Evolutionary conservation across 2,797 vertebrate species (phyloP).

Genomic region (Triplophysa bombifrons): DNA sequence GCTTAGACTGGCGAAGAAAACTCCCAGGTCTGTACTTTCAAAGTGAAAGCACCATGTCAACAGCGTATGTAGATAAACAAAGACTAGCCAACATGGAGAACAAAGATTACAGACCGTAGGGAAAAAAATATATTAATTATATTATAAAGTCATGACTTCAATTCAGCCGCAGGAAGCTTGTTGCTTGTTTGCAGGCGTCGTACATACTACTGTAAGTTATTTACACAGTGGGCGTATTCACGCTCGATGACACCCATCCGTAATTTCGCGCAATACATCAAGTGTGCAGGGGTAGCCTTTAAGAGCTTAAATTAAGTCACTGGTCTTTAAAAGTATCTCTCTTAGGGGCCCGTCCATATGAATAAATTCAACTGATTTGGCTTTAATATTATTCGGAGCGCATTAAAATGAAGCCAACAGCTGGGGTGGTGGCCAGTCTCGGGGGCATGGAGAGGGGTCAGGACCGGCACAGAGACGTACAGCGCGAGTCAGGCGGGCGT

Average conservation of each 20-base stretch:
- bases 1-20: constrained; percentile 42
- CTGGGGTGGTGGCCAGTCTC: constrained; percentile 75
- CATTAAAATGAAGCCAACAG: constrained; percentile 82
- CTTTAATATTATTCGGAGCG: constrained; percentile 82
- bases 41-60: constrained; percentile 8
- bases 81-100: constrained; percentile 40
- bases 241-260: constrained; percentile 69
- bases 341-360: constrained; percentile 73
- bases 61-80: constrained; percentile 19
- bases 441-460: constrained; percentile 66
- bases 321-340: constrained; percentile 84
- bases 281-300: constrained; percentile 74
- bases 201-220: constrained; percentile 66
- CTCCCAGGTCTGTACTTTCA: background rate
- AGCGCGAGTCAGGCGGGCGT: constrained; percentile 24
- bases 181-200: constrained; percentile 61
- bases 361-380: constrained; percentile 80
- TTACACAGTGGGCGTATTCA: constrained; percentile 64
- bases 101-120: constrained; percentile 62
- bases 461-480: constrained; percentile 63
- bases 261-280: constrained; percentile 76
- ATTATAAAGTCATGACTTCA: constrained; percentile 68
- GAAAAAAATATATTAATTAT: constrained; percentile 58
- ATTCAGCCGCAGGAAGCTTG: constrained; percentile 57
- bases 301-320: constrained; percentile 81